Evolutionary conservation across 2,888 invertebrate genomes (phyloP), one percentile per base, ranked within the genome.

Genomic region (Synanthedon andrenaeformis): DNA sequence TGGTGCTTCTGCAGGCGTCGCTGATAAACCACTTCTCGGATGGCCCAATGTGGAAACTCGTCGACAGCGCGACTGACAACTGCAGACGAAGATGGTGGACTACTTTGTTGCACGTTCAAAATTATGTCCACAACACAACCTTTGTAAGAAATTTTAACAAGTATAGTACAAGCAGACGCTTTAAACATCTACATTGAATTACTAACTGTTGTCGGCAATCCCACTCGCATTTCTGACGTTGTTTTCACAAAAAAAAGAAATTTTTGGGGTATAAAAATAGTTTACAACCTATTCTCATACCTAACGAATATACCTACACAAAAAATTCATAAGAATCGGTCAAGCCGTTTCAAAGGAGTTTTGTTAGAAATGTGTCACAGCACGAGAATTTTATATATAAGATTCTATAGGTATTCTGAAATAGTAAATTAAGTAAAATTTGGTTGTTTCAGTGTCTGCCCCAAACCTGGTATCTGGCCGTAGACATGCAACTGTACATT

Each of bases 71-170:
- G 1, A 55, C 67, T 0, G 69, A 72, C 4, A 67, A 67, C 60
- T 89, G 89, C 61, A 63, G 75, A 11, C 59, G 59, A 0, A 72
- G 78, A 56, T 89, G 89, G 89, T 90, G 89, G 89, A 57, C 79
- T 1, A 67, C 76, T 0, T 53, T 89, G 12, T 65, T 89, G 1
- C 87, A 89, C 62, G 65, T 89, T 3, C 89, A 89, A 60, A 89
- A 89, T 59, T 88, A 83, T 59, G 74, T 79, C 2, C 77, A 79
- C 51, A 58, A 35, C 35, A 35, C 35, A 35, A 66, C 11, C n/a
- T 62, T 3, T 8, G 35, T 35, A 35, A 35, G 56, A 63, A 41
- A 57, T 70, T 28, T 78, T 73, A 62, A 49, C 12, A 41, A 5
- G n/a, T 50, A 35, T 41, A 14, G 2, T 14, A 55, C 52, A 12